Evolutionary conservation across 2,888 invertebrate genomes (phyloP), one percentile per base, ranked within the genome.

Genomic region (Cryptocheilus praepositus): DNA sequence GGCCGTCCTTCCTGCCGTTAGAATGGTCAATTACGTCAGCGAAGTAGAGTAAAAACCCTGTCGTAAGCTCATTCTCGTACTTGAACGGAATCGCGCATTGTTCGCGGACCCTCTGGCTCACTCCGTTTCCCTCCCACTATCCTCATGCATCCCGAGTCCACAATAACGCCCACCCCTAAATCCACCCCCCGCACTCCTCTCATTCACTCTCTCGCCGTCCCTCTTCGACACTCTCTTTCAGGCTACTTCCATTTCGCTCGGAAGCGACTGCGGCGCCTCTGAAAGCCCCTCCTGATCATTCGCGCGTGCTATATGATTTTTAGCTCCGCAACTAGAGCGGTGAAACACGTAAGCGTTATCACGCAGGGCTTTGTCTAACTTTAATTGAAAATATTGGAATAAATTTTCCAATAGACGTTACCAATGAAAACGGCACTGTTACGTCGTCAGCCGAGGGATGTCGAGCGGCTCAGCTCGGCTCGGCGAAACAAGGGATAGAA

Each of bases 371-470:
- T 88, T 88, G 88, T 88, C 81, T 80, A 84, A 85, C 83, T 86
- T 88, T 88, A 88, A 88, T 88, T 88, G 88, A 88, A 88, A 88
- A 88, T 88, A 88, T 88, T 86, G 88, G 86, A 88, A 86, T 88
- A 86, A 88, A 88, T 87, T 85, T 84, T 83, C 83, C 86, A 84
- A 84, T 84, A 81, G 83, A 80, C 73, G 73, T 71, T 69, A 73
- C 69, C 74, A 67, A 73, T 67, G 74, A 70, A 65, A 67, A 68
- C 63, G 22, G 45, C 59, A 11, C 36, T 36, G 36, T 60, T 66
- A 58, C 67, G 54, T 59, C 54, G 64, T 60, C 67, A 67, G 64
- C 55, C 65, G 36, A 16, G 46, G 60, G 67, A 28, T 68, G 61
- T 70, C 54, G 54, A 25, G 59, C 64, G 61, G 18, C 52, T 36